phyloP scores from a whole-genome alignment of 2,113 vertebrate genomes.

The Mirza zaza region DNA sequence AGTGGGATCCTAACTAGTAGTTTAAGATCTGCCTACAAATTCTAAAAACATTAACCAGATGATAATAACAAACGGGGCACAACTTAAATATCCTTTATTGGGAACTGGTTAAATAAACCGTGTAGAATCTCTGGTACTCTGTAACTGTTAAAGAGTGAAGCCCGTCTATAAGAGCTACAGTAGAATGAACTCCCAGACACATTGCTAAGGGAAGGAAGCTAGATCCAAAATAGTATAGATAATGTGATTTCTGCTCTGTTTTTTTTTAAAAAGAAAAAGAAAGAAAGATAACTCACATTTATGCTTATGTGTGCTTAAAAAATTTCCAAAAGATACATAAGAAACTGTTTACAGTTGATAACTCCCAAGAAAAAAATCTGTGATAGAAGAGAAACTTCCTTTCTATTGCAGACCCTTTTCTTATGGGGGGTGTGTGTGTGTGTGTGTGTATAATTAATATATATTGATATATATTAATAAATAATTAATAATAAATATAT shows the following conservation, averaged over 20 bases:
- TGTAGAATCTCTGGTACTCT: neutral
- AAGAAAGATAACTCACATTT: neutral
- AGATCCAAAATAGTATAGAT: too few species aligned
- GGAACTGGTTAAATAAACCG: neutral
- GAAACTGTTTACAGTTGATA: neutral
- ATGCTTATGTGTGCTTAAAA: neutral
- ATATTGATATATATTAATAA: too few species aligned
- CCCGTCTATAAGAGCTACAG: accelerated
- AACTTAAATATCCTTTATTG: neutral
- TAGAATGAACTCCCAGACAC: neutral
- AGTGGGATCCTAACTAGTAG: neutral
- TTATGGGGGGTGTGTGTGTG: neutral
- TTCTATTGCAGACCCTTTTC: neutral
- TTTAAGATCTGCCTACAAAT: neutral
- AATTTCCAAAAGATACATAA: neutral
- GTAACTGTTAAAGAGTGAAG: too few species aligned
- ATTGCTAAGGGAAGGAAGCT: accelerated
- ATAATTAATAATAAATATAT: too few species aligned
- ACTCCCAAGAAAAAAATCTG: neutral
- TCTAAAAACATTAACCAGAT: neutral
- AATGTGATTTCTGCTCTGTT: neutral
- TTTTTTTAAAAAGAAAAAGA: neutral
- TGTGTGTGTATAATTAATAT: too few species aligned
- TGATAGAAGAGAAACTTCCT: neutral
- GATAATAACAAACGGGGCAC: neutral